These are phyloP conservation scores for Cosmia pyralina DNA, from an alignment of 2,888 invertebrate species.

Conservation along the genomic window DNA sequence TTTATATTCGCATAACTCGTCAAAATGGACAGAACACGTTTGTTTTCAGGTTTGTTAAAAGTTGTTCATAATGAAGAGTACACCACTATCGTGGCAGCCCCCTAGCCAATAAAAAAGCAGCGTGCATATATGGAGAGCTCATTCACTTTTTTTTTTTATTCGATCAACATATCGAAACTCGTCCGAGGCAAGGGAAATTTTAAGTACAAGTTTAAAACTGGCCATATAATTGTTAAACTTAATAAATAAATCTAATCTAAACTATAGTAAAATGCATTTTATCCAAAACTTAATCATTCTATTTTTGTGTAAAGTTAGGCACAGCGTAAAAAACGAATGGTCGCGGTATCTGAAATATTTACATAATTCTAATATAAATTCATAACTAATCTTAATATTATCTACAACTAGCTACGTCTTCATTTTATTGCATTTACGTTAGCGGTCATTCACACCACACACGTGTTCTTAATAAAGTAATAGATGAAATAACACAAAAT, in stretches of 20 bases:
- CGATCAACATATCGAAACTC: not conserved
- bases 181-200: not conserved
- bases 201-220: not conserved
- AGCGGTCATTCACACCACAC: conserved; percentile 24
- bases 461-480: not conserved
- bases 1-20: no score
- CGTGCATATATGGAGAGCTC: not conserved
- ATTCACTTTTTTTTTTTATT: not conserved
- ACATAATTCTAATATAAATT: conserved; percentile 33
- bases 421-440: conserved; percentile 1
- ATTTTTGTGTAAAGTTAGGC: not conserved
- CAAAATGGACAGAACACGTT: no score
- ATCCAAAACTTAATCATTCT: not conserved
- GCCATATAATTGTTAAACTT: not conserved
- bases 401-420: not conserved
- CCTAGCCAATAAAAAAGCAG: no score
- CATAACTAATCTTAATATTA: not conserved
- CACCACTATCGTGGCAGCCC: no score
- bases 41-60: no score
- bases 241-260: not conserved
- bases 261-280: not conserved
- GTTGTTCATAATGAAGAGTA: no score
- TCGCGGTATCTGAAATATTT: not conserved
- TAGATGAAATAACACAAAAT: conserved; percentile 9
- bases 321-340: conserved; percentile 1